Evolutionary conservation across 2,797 vertebrate genomes (phyloP).

Genomic region (Euphonia xanthogaster): DNA sequence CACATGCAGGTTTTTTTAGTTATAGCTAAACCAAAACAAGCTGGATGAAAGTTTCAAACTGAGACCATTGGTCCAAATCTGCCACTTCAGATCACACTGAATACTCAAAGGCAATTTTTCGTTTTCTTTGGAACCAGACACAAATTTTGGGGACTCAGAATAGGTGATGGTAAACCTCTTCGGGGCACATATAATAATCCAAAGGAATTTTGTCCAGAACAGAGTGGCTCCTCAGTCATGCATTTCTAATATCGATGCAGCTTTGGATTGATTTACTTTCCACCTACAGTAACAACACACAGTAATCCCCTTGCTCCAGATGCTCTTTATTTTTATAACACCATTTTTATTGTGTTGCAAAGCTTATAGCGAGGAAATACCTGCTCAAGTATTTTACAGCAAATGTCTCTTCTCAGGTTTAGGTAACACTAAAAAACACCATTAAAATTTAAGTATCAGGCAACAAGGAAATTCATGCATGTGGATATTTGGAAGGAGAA

Average conservation of each 20-base stretch:
- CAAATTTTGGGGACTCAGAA: not conserved
- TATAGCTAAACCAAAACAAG: not conserved
- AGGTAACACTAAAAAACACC: not conserved
- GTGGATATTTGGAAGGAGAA: not conserved
- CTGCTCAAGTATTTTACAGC: not conserved
- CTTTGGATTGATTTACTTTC: not conserved
- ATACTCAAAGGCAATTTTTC: not conserved
- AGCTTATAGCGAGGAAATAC: not conserved
- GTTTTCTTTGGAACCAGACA: not conserved
- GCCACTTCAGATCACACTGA: not conserved
- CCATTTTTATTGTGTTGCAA: not conserved
- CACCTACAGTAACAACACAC: not conserved
- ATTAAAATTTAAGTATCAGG: not conserved
- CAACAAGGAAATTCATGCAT: not conserved
- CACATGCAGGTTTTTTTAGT: not conserved
- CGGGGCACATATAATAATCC: not conserved
- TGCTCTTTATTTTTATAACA: not conserved
- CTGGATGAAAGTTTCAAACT: not conserved
- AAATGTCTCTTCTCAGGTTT: not conserved
- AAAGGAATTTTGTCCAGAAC: not conserved
- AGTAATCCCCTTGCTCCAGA: not conserved
- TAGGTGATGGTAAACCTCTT: not conserved
- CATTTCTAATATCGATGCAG: not conserved
- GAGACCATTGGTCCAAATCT: not conserved
- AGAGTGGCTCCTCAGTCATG: not conserved